These are phyloP conservation scores for Slavum lentiscoides DNA, from an alignment of 2,888 invertebrate genomes.

Conservation along the genomic window DNA sequence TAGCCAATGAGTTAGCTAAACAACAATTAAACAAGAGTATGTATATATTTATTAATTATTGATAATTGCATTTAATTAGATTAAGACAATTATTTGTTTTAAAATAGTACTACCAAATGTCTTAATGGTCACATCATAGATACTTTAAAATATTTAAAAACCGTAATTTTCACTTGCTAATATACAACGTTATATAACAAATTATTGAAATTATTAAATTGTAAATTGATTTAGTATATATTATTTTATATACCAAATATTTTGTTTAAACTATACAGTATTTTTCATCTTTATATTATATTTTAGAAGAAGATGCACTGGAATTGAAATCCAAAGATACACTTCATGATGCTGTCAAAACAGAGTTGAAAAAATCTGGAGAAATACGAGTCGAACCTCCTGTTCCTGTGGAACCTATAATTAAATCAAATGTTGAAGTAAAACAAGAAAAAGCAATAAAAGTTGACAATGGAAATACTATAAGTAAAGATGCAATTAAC, in stretches of 20 bases:
- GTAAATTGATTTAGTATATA: too few relatives aligned
- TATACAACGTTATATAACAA: too few relatives aligned
- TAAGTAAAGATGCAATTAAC: constrained; percentile 59
- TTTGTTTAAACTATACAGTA: neutral
- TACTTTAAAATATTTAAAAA: too few relatives aligned
- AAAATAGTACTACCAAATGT: too few relatives aligned
- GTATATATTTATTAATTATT: neutral
- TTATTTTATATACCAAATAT: too few relatives aligned
- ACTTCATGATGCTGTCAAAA: neutral
- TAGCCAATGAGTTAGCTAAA: neutral
- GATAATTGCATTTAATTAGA: neutral
- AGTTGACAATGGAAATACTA: constrained; percentile 52
- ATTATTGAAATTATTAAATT: too few relatives aligned
- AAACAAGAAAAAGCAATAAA: constrained; percentile 57
- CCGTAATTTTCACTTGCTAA: too few relatives aligned
- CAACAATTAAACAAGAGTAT: neutral
- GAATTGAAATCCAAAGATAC: constrained; percentile 10
- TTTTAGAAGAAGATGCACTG: constrained; percentile 7
- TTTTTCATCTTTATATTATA: too few relatives aligned
- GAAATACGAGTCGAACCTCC: constrained; percentile 54
- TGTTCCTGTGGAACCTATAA: constrained; percentile 55
- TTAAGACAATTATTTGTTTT: neutral
- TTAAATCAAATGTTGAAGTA: constrained; percentile 60
- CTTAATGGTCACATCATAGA: too few relatives aligned
- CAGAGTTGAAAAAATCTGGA: constrained; percentile 21